Conservation (phyloP, 2,888 invertebrate genomes). For the Cerastis leucographa region DNA sequence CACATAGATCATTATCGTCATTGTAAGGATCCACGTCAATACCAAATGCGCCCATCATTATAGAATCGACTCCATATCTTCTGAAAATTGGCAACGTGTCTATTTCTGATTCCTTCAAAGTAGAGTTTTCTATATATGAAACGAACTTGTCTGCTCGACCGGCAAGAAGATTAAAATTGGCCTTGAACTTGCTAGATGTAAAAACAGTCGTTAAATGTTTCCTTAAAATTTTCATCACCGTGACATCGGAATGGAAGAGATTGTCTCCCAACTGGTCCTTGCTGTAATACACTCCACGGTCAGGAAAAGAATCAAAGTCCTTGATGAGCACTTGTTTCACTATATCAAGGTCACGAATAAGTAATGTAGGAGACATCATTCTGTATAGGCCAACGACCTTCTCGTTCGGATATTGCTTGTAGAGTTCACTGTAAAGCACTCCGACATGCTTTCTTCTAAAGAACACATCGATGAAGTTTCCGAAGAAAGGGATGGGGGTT, state of each 20-base stretch:
- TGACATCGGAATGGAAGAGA: conserved; percentile 74
- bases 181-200: conserved; percentile 75
- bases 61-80: conserved; percentile 69
- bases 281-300: conserved; percentile 74
- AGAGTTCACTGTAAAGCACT: conserved; percentile 70
- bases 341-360: conserved; percentile 77
- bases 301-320: conserved; percentile 76
- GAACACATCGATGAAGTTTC: conserved; percentile 68
- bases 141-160: conserved; percentile 71
- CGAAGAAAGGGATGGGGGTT: conserved; percentile 70
- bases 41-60: conserved; percentile 65
- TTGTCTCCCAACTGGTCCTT: conserved; percentile 75
- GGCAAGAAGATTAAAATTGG: conserved; percentile 68
- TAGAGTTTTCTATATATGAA: conserved; percentile 66
- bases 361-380: conserved; percentile 73
- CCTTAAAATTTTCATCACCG: conserved; percentile 73
- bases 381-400: conserved; percentile 77
- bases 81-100: conserved; percentile 64
- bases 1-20: conserved; percentile 59
- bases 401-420: conserved; percentile 76
- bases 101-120: conserved; percentile 55
- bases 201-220: conserved; percentile 75
- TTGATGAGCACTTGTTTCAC: conserved; percentile 77
- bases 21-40: conserved; percentile 67
- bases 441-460: conserved; percentile 68